Base-by-base conservation (phyloP, 2,888 invertebrate species). In the Resseliella maxima region DNA sequence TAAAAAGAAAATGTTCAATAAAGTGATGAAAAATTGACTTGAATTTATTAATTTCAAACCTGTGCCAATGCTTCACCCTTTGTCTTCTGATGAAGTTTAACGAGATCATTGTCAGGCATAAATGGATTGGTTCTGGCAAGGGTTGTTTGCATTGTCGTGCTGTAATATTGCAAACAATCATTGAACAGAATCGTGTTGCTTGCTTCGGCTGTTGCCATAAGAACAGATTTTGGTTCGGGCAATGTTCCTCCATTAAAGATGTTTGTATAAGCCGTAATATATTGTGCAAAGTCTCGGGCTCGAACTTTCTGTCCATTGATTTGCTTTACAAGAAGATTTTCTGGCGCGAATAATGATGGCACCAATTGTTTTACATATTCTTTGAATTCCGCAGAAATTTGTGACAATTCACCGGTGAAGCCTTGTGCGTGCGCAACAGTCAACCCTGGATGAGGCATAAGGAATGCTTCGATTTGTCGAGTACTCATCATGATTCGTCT, bases 381-480 rank as follows among this genome's bases (percentile, higher is more conserved):
- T 59, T 86, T 86, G 41, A 87, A 87, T 35, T 87, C 85, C 2
- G n/a, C 46, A n/a, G 50, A 86, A 27, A 86, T 41, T n/a, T 87
- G 72, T 31, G 10, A 2, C 31, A 86, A 41, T 24, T 35, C 38
- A 50, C 38, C 81, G 6, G 83, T 54, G 24, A 36, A 54, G 6
- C 50, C 35, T 35, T 12, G 24, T 0, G 12, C 24, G 1, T 38
- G 5, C 2, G 85, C 81, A 18, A 87, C 87, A 27, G 31, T 41
- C 21, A 21, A 36, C n/a, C 87, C 87, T 3, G 87, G 87, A 85
- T 86, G 31, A 0, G 87, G 87, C 87, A 87, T 86, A 10, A 86
- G 18, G 35, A 86, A 86, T 1, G n/a, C 31, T 18, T 31, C 45
- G 59, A 86, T 64, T 36, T 86, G 12, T 1, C 36, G 1, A 24